Evolutionary conservation across 2,797 vertebrate genomes (phyloP).

Genomic region (Ptychadena robeensis): DNA sequence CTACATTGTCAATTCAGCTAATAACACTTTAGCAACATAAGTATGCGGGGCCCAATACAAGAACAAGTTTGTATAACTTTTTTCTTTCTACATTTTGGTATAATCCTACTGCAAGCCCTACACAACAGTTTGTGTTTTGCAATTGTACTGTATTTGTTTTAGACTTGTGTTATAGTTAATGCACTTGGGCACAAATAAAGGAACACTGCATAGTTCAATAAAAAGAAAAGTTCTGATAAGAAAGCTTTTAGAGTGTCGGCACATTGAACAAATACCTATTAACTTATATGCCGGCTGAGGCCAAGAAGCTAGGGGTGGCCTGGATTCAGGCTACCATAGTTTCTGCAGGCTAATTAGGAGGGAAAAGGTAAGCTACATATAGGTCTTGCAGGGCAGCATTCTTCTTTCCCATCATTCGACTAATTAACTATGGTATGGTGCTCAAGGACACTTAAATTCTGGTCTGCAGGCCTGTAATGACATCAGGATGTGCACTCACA

Average conservation of each 20-base stretch:
- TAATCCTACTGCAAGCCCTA: not conserved
- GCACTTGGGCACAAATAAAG: not conserved
- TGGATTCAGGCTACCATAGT: not conserved
- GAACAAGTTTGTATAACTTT: not conserved
- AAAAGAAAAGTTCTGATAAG: not conserved
- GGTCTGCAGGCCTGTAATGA: not conserved
- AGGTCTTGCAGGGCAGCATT: too few species aligned
- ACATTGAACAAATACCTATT: not conserved
- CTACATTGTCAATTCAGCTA: not conserved
- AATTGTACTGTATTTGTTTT: too few species aligned
- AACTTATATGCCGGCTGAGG: not conserved
- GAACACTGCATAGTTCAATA: not conserved
- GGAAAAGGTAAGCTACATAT: not conserved
- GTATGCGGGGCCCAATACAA: not conserved
- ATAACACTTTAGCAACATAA: not conserved
- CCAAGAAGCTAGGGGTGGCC: not conserved
- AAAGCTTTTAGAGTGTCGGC: too few species aligned
- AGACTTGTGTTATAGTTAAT: not conserved
- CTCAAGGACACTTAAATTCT: not conserved
- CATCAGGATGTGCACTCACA: not conserved
- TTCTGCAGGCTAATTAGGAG: not conserved
- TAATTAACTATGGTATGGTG: too few species aligned
- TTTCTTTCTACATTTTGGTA: not conserved
- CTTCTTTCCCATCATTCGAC: too few species aligned
- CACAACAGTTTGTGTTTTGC: not conserved